A percentile compares a stretch with the other conserved stretches of the same genome.
Conservation (phyloP, 2,797 vertebrate species). For the Dicrostonyx torquatus region DNA sequence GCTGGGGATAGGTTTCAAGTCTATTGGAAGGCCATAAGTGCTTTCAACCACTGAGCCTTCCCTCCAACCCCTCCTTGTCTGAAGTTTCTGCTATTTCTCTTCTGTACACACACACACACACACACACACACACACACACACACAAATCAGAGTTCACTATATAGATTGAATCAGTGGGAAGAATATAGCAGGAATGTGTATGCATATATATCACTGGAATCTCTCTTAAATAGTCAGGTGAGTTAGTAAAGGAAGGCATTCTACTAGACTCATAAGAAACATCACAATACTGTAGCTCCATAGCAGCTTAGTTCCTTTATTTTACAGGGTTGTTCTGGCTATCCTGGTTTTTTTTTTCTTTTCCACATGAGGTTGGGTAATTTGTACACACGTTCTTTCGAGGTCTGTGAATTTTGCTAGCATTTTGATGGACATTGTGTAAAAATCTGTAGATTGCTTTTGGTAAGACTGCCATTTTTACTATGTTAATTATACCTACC, state of each 20-base stretch:
- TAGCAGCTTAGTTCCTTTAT: no score
- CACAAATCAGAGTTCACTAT: not conserved
- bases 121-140: not conserved
- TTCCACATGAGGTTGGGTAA: no score
- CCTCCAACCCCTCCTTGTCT: not conserved
- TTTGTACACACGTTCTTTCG: no score
- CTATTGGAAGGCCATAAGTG: not conserved
- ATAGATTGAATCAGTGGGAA: not conserved
- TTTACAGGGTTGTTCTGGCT: no score
- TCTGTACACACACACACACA: not conserved
- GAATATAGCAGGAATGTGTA: not conserved
- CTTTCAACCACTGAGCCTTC: not conserved
- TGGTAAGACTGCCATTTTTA: no score
- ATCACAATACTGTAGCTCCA: not conserved
- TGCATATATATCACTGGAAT: not conserved
- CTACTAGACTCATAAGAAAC: not conserved
- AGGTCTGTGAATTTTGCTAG: no score
- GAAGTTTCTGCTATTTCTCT: not conserved
- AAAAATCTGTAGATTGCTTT: no score
- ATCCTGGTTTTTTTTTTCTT: no score
- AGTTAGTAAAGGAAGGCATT: not conserved
- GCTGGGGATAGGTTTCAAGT: not conserved
- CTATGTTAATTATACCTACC: no score
- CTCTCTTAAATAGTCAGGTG: not conserved
- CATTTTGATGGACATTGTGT: no score